Base-by-base conservation (phyloP, 2,113 vertebrate genomes). In the Micronisus gabar region DNA sequence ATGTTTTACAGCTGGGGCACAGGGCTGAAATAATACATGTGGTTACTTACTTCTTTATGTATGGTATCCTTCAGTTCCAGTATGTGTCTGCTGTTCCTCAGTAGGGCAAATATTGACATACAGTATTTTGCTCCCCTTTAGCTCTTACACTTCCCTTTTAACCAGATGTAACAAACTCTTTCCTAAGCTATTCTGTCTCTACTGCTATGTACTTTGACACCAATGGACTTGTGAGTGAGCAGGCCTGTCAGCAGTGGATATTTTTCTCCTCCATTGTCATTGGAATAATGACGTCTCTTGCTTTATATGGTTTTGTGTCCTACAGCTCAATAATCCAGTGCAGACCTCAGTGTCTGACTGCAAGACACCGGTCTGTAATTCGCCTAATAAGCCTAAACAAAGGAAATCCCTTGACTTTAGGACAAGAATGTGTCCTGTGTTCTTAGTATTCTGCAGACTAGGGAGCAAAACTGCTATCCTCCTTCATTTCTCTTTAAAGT, bases 251-350 rank as follows among this genome's bases (percentile, higher is more conserved):
- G 95, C 97, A 40, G 93, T 88, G 88, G 95, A 59, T 97, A 96
- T 94, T 97, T 98, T 97, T 97, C 95, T 97, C 91, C 74, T 97
- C 76, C 88, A 84, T 88, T 97, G 96, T 97, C 94, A 29, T 32
- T 96, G 95, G 96, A 95, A 97, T 98, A 98, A 98, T 96, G 97
- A 97, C 96, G 97, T 98, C 91, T 97, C 92, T 96, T 97, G 94
- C 96, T 98, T 97, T 97, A 93, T 98, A 97, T 58, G 68, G 94
- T 96, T 98, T 98, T 96, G 74, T 97, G 92, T 95, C 96, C 96
- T 96, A 83, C 93, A 97, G 34, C 47, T 93, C 65, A 78, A 34
- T 95, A 97, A 97, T 97, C 90, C 93, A 88, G 86, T 96, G 95
- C 97, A 98, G 97, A 90, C 94, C 80, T 97, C 65, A 66, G 65